Base-by-base conservation (phyloP, 2,797 vertebrate genomes). In the Anas georgica region DNA sequence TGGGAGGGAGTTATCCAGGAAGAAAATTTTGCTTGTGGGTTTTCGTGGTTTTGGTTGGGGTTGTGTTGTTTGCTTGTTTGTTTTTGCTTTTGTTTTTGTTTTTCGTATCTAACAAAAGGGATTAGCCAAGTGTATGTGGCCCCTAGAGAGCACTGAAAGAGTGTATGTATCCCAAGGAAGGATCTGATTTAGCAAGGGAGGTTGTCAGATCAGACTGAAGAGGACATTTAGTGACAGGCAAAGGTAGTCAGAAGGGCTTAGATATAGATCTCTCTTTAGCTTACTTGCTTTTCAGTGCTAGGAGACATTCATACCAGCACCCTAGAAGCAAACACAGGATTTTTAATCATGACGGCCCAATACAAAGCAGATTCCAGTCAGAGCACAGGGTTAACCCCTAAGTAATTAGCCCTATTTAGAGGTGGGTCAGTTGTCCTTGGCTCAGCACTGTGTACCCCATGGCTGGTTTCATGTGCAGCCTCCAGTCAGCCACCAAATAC, bases 1-100 rank as follows among this genome's bases (percentile, higher is more conserved):
- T 33, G 52, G 58, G 39, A 86, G 8, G 33, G 7, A 58, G 8
- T 22, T 81, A 31, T 41, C 4, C 5, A 26, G 4, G 31, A 48
- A 56, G 56, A 48, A 28, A 18, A 1, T 14, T 12, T 26, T 69
- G 4, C 9, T 10, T 8, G 4, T 26, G 46, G 4, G 3, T 1
- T 13, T 63, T 31, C 31, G 54, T 29, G 52, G 52, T 54, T 54
- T 54, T 54, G 52, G 15, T 54, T 29, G 14, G 48, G 48, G 23
- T 25, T 50, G 48, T 54, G 15, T 17, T 54, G 52, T 54, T 54
- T 9, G 28, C 10, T 45, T 17, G 18, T 45, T 43, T 56, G 23
- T 29, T 54, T 29, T 54, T 56, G 23, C 17, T 54, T 29, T 54
- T 54, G 52, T 10, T 29, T 54, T 17, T 54, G 29, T 43, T 43